These are phyloP conservation scores for Neomonachus schauinslandi DNA, from an alignment of 2,113 vertebrate species.

Conservation along the genomic window DNA sequence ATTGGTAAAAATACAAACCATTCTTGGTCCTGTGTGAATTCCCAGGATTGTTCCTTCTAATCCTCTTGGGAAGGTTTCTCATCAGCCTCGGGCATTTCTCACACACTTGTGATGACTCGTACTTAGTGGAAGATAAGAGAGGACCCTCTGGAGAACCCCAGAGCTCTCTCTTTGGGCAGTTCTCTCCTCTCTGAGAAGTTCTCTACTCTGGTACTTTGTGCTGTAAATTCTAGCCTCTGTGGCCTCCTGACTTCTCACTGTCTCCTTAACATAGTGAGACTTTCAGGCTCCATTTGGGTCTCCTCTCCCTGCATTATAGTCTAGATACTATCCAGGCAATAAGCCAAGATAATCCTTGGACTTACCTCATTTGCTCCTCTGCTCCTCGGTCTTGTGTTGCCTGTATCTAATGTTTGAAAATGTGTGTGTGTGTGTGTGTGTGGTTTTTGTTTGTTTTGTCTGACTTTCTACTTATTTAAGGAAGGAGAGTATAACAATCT, in stretches of 20 bases:
- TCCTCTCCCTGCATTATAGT: not conserved
- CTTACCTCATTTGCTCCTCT: not conserved
- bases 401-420: not conserved
- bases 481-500: not conserved
- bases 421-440: not conserved
- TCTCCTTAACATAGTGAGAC: not conserved
- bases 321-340: not conserved
- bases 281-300: not conserved
- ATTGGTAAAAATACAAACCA: not conserved
- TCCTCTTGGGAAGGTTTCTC: not conserved
- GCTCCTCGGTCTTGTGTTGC: not conserved
- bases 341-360: not conserved
- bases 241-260: not conserved
- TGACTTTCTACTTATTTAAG: not conserved
- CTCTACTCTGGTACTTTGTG: not conserved
- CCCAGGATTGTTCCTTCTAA: not conserved
- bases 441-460: not conserved
- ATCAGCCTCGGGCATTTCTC: not conserved
- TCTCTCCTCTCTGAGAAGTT: not conserved
- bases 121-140: not conserved
- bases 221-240: not conserved
- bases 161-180: not conserved
- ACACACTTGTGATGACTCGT: not conserved
- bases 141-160: not conserved
- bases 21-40: not conserved